These are phyloP conservation scores for Gallinago stenura DNA, from an alignment of 2,797 vertebrate genomes.

Conservation along the genomic window DNA sequence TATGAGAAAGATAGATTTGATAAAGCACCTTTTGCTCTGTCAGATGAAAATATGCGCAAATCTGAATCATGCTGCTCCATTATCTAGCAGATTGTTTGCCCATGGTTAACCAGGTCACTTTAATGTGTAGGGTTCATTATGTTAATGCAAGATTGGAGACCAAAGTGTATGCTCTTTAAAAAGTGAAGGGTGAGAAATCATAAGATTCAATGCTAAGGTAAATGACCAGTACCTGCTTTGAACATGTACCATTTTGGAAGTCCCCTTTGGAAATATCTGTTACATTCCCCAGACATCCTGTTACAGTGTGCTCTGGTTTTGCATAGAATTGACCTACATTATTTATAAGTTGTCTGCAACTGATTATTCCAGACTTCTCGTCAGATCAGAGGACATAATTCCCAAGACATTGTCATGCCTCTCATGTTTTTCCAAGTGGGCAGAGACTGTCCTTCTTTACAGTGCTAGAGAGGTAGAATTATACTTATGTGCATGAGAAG, in stretches of 20 bases:
- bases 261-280: neutral
- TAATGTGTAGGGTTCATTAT: accelerated
- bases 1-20: neutral
- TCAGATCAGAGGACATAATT: neutral
- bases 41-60: neutral
- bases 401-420: neutral
- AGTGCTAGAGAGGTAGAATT: neutral
- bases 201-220: neutral
- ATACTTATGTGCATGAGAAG: neutral
- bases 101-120: neutral
- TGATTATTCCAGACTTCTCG: neutral
- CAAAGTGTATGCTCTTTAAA: neutral
- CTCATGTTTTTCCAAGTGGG: neutral
- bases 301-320: neutral
- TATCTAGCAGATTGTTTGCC: neutral
- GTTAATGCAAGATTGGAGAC: neutral
- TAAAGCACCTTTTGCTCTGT: neutral
- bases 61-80: neutral
- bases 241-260: neutral
- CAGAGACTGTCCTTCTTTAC: neutral
- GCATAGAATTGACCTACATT: neutral
- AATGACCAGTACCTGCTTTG: neutral
- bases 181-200: neutral
- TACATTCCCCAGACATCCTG: neutral
- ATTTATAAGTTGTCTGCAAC: constrained; percentile 1